A percentile compares a stretch with the other conserved stretches of the same genome.
phyloP scores from a whole-genome alignment of 1,140 invertebrate genomes.

The Danaus plexippus region DNA sequence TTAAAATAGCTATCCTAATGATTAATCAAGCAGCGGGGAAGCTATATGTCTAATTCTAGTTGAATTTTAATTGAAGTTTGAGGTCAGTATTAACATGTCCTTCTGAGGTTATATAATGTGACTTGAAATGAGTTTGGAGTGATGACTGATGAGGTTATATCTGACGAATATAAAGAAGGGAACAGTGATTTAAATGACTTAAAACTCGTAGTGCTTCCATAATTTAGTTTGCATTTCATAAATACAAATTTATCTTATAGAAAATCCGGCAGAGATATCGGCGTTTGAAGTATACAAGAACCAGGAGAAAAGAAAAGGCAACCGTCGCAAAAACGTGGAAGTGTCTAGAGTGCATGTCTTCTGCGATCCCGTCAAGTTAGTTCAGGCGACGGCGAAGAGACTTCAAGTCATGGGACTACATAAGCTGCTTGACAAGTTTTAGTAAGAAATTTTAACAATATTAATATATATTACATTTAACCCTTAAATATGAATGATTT shows the following conservation, averaged over 20 bases:
- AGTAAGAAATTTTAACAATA: constrained; percentile 36
- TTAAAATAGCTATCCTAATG: too few species aligned
- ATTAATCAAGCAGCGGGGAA: too few species aligned
- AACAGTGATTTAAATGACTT: constrained; percentile 27
- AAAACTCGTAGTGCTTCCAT: constrained; percentile 35
- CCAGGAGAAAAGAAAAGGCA: constrained; percentile 35
- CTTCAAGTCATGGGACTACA: constrained; percentile 67
- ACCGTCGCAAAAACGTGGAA: constrained; percentile 22
- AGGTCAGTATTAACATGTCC: too few species aligned
- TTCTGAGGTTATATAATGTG: too few species aligned
- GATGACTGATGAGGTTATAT: too few species aligned
- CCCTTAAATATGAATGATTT: too few species aligned
- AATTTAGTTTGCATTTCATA: constrained; percentile 28
- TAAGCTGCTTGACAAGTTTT: constrained; percentile 68
- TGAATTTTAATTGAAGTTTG: too few species aligned
- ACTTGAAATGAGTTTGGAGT: too few species aligned
- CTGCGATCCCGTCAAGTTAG: constrained; percentile 67
- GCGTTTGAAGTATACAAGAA: constrained; percentile 73
- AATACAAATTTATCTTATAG: constrained; percentile 21
- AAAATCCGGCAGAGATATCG: constrained; percentile 61
- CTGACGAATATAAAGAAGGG: constrained; percentile 30
- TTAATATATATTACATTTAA: too few species aligned
- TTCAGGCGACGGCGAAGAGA: constrained; percentile 74
- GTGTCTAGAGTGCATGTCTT: constrained; percentile 25
- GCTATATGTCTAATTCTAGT: too few species aligned